Evolutionary conservation across 1,140 invertebrate genomes (phyloP).

Genomic region (Streblospio benedicti): DNA sequence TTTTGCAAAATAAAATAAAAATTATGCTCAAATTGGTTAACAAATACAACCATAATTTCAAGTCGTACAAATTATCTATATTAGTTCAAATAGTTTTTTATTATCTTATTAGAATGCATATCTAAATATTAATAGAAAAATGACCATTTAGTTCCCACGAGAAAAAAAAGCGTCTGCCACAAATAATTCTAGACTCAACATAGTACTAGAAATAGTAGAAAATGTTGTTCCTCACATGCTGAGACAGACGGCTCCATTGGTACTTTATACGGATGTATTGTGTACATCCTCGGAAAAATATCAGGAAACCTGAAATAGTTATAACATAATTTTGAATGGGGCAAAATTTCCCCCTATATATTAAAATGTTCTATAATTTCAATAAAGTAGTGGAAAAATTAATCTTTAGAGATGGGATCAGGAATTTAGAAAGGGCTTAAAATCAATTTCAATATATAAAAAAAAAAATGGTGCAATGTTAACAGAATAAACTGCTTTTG

Average conservation of each 20-base stretch:
- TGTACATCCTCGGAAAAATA: slow-evolving; percentile 75
- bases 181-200: too few species aligned
- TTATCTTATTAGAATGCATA: too few species aligned
- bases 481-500: background rate
- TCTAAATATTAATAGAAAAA: too few species aligned
- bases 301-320: slow-evolving; percentile 61
- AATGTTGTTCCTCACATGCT: background rate
- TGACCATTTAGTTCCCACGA: too few species aligned
- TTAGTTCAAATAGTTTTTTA: too few species aligned
- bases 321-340: background rate
- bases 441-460: background rate
- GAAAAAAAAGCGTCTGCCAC: too few species aligned
- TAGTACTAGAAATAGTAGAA: background rate
- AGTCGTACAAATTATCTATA: too few species aligned
- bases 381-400: too few species aligned
- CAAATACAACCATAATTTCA: too few species aligned
- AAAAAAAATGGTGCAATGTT: background rate
- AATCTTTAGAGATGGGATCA: background rate
- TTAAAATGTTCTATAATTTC: too few species aligned
- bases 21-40: too few species aligned
- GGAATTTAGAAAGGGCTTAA: background rate
- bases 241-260: slow-evolving; percentile 56
- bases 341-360: background rate
- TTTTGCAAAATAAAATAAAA: too few species aligned
- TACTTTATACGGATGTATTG: slow-evolving; percentile 84